Evolutionary conservation across 37 sponge, comb jelly and placozoan genomes (phyloP), one percentile per base, ranked within the genome.

Genomic region (Lycopodina hypogea): DNA sequence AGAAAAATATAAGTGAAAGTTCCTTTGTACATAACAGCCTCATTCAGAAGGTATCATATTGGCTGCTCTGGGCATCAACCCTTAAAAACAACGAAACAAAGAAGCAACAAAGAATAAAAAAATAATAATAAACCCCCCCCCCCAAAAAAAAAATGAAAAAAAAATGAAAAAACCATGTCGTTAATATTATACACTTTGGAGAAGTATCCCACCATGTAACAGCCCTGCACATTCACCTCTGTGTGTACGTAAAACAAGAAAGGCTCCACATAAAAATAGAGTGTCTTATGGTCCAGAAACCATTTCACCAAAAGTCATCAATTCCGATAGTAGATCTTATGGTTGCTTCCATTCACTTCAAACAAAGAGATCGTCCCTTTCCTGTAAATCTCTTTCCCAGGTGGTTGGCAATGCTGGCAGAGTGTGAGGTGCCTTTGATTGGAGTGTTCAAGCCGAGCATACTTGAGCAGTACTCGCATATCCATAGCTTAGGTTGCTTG

Each of bases 261-360:
- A 37, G 98, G 98, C 79, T 97, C 98, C 79, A 97, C 95, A 56
- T 97, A 95, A 86, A 97, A 97, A 87, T 88, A 95, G 34, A 96
- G 78, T 11, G 95, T 95, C 86, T 97, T 97, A 81, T 97, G 98
- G 71, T 97, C 98, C 28, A 97, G 87, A 75, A 97, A 97, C 42
- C 94, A 81, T 75, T 97, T 97, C 18, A 94, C 97, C 28, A 97
- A 71, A 29, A 97, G 72, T 71, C 97, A 97, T 42, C 94, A 73
- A 68, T 94, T 95, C 80, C 95, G 98, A 59, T 95, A 97, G 88
- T 97, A 95, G n/a, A 95, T 71, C 65, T 95, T 95, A 72, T 89
- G 89, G 37, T 87, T 81, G 53, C 51, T 70, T 23, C 86, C 86
- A 41, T 93, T 77, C 7, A 90, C 83, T 74, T 96, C 97, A 82